Evolutionary conservation across 1,140 invertebrate species (phyloP), one percentile per base, ranked within the genome.

Genomic region (Eupristina koningsbergeri): DNA sequence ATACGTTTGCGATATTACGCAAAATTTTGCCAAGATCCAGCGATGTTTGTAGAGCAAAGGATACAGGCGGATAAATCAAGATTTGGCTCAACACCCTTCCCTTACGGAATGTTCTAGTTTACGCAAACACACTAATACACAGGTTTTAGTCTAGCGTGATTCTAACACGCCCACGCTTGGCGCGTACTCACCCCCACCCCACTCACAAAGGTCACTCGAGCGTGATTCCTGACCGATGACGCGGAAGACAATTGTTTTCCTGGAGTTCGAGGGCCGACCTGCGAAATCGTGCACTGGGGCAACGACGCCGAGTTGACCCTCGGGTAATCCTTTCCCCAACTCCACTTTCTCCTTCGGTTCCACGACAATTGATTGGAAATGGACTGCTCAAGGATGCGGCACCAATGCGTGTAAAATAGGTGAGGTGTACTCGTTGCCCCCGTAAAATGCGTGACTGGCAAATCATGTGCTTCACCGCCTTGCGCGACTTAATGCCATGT

Each of bases 201-300:
- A 45, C 31, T 79, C n/a, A n/a, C n/a, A 64, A 80, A 75, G 47
- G 29, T 64, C 85, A 85, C 80, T 84, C 81, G 81, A 58, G 84
- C 79, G 80, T 87, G 77, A 87, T 87, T 87, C 79, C 83, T 85
- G 69, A 15, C 53, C 80, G 86, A 86, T 87, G 84, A 86, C 85
- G 86, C 67, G 64, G 67, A 86, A 85, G 85, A 84, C 84, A 81
- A 85, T 83, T 41, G 86, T 87, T 88, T 86, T 75, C 77, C 79
- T 80, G 76, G 63, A 67, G 29, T 82, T 78, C 83, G 31, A 63
- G 13, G 31, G 22, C 63, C 34, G 64, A 31, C 61, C 19, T 26
- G 9, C 31, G 41, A 17, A 5, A 5, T 45, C 11, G 26, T 71
- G 13, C 71, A 26, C 50, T 26, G 15, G 34, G 36, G 11, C 34